Evolutionary conservation across 1,140 invertebrate genomes (phyloP), one percentile per base, ranked within the genome.

Genomic region (Listronotus bonariensis): DNA sequence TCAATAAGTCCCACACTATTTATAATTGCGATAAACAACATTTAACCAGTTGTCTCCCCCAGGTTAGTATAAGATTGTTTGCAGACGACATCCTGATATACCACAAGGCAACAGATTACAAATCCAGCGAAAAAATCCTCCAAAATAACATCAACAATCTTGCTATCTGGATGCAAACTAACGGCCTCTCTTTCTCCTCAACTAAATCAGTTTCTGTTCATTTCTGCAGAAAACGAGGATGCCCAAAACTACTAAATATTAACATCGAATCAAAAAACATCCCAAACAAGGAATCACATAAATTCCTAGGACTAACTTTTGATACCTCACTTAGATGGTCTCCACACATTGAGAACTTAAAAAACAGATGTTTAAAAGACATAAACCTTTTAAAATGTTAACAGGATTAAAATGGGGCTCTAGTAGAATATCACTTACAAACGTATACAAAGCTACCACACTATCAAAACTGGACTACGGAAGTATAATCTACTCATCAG

Each of bases 51-150:
- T 52, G 0, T 6, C 9, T 32, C n/a, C 31, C 15, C 49, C 49
- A 34, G 12, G 26, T 15, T 14, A 61, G 41, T 36, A 52, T 18
- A 26, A 34, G 11, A 26, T 48, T 61, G 38, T 52, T 18, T 36
- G 59, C 59, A n/a, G 59, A 53, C n/a, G 48, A 61, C 15, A 36
- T 63, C 34, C 7, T 63, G 12, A 36, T 63, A n/a, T 63, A 54
- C 51, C 54, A 34, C 34, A 26, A 26, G 18, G 41, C 51, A 42
- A 63, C 26, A 26, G 31, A 36, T 9, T 26, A 52, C 40, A 32
- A 58, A 17, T 43, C 43, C 42, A n/a, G 20, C 45, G 55, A 15
- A 58, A n/a, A 18, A 43, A 14, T 58, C 11, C 12, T 58, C 8
- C 55, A 58, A 41, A 45, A 58, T 1, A 41, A n/a, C 12, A 15